Conservation (phyloP, 2,888 invertebrate genomes). For the Patella caerulea region DNA sequence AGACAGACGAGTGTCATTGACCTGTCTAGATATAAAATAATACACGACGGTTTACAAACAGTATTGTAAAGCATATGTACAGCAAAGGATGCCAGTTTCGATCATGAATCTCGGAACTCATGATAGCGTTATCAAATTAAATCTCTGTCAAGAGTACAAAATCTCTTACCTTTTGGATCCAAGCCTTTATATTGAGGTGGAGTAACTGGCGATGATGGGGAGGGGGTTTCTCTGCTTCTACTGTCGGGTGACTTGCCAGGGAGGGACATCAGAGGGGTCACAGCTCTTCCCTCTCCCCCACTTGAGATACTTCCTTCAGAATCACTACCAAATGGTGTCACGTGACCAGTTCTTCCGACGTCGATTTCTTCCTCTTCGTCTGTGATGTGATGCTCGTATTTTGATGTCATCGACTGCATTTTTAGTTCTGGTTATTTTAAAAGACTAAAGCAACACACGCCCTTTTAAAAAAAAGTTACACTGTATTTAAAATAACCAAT, state of each 20-base stretch:
- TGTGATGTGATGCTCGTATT: neutral
- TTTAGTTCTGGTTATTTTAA: neutral
- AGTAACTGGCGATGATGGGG: neutral
- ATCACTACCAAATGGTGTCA: neutral
- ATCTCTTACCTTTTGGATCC: neutral
- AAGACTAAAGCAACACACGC: too few relatives aligned
- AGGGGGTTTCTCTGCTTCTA: neutral
- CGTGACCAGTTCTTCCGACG: neutral
- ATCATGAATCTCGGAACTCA: too few relatives aligned
- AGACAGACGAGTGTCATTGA: too few relatives aligned
- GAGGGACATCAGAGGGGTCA: neutral
- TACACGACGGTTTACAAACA: too few relatives aligned
- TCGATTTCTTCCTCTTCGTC: slow-evolving; percentile 6
- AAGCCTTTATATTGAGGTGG: slow-evolving; percentile 2
- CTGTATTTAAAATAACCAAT: too few relatives aligned
- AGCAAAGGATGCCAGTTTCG: too few relatives aligned
- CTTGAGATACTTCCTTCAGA: slow-evolving; percentile 3
- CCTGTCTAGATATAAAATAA: too few relatives aligned
- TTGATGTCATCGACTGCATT: slow-evolving; percentile 5
- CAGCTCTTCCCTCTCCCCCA: neutral
- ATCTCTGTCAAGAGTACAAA: too few relatives aligned
- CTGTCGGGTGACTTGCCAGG: neutral
- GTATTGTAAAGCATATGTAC: too few relatives aligned
- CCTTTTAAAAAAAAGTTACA: too few relatives aligned
- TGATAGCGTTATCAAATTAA: too few relatives aligned